Conservation (phyloP, 2,888 invertebrate species). For the Isotomurus palustris region DNA sequence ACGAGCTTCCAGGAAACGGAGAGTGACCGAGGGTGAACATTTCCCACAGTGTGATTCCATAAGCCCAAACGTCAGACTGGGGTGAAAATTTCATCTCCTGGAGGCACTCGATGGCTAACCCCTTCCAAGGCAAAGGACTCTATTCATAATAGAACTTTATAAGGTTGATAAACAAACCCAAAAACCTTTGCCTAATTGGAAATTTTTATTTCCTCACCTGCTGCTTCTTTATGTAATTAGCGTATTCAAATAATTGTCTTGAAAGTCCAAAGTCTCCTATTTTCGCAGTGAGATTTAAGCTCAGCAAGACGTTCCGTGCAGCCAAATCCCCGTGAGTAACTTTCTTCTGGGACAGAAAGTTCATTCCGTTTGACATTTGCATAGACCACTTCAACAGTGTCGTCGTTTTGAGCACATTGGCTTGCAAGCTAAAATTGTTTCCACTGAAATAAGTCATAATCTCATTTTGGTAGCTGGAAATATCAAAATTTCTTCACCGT, state of each 20-base stretch:
- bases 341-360: conserved; percentile 11
- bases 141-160: background rate
- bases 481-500: too few species aligned
- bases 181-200: background rate
- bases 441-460: too few species aligned
- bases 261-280: conserved; percentile 16
- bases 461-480: conserved; percentile 4
- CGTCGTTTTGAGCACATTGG: conserved; percentile 6
- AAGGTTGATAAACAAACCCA: background rate
- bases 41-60: conserved; percentile 12
- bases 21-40: conserved; percentile 9
- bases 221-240: conserved; percentile 15
- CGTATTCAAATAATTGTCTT: conserved; percentile 19
- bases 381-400: conserved; percentile 11
- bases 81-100: conserved; percentile 18
- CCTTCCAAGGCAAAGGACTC: conserved; percentile 15
- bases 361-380: conserved; percentile 18
- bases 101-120: conserved; percentile 12
- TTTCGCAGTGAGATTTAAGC: background rate
- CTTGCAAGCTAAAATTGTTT: too few species aligned
- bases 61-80: conserved; percentile 16
- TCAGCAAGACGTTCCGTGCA: conserved; percentile 12
- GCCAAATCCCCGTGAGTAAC: conserved; percentile 24
- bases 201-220: background rate
- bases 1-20: conserved; percentile 12